phyloP scores from a whole-genome alignment of 2,113 vertebrate species.

The Heptranchias perlo region DNA sequence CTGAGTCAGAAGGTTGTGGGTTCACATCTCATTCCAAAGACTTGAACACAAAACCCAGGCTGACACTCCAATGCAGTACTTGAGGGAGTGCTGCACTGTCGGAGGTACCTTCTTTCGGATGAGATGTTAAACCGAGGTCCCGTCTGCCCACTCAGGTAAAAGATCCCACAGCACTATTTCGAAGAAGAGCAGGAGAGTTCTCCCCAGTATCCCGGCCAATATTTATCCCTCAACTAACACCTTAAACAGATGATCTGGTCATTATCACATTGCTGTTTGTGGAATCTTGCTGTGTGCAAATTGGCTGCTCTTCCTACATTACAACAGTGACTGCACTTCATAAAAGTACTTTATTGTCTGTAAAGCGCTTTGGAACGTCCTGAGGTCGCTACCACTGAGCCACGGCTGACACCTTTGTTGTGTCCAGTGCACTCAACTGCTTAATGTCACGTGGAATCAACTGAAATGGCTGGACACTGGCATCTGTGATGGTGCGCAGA shows the following conservation, averaged over 20 bases:
- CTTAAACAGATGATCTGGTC: not conserved
- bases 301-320: too few species aligned
- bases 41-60: not conserved
- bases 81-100: not conserved
- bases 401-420: not conserved
- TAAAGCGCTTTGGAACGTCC: not conserved
- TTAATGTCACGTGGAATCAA: not conserved
- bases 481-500: not conserved
- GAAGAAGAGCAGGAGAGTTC: not conserved
- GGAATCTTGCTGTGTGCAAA: not conserved
- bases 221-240: not conserved
- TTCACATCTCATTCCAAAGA: not conserved
- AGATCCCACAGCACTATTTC: not conserved
- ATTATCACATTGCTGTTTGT: not conserved
- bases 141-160: not conserved
- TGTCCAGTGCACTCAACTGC: not conserved
- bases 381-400: not conserved
- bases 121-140: not conserved
- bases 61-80: not conserved
- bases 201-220: not conserved
- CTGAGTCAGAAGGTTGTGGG: not conserved
- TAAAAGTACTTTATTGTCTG: not conserved
- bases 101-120: not conserved
- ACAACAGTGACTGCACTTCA: not conserved
- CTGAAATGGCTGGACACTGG: not conserved